These are phyloP conservation scores for Caenorhabditis drosophilae DNA, from an alignment of 2,888 invertebrate species.

Conservation along the genomic window DNA sequence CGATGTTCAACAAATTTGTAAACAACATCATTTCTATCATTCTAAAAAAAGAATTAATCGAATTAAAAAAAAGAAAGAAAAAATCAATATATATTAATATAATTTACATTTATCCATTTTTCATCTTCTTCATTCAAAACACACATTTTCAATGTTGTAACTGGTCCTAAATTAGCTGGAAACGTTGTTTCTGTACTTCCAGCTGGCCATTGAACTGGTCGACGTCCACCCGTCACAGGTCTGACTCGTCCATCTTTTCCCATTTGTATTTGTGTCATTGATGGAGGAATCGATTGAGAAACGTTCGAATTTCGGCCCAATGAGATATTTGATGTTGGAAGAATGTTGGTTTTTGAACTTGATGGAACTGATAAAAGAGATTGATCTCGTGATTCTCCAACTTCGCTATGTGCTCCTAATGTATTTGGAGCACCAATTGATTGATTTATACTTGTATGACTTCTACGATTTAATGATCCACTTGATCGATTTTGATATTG, in stretches of 20 bases:
- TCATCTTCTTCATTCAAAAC: slow-evolving; percentile 41
- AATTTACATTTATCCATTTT: slow-evolving; percentile 28
- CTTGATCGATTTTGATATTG: slow-evolving; percentile 45
- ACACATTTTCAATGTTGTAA: slow-evolving; percentile 49
- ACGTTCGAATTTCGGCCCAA: too few species aligned
- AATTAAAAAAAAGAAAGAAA: too few species aligned
- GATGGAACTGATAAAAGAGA: slow-evolving; percentile 31
- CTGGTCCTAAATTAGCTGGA: slow-evolving; percentile 44
- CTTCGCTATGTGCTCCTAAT: slow-evolving; percentile 15
- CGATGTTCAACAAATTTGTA: slow-evolving; percentile 96
- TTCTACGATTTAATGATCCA: slow-evolving; percentile 33
- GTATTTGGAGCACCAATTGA: slow-evolving; percentile 3
- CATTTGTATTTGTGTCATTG: slow-evolving; percentile 40
- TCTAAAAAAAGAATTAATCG: slow-evolving; percentile 34
- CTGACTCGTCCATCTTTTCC: slow-evolving; percentile 59
- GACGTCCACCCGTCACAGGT: slow-evolving; percentile 38
- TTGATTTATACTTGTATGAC: slow-evolving; percentile 36
- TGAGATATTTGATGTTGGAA: neutral
- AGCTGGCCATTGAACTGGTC: slow-evolving; percentile 41
- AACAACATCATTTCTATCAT: slow-evolving; percentile 73
- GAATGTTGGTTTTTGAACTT: slow-evolving; percentile 20
- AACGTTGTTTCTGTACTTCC: slow-evolving; percentile 47
- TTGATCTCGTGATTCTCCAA: slow-evolving; percentile 28
- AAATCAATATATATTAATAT: neutral
- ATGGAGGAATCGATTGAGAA: slow-evolving; percentile 17